phyloP scores from a whole-genome alignment of 2,113 vertebrate genomes.

The Hemiprocne comata region DNA sequence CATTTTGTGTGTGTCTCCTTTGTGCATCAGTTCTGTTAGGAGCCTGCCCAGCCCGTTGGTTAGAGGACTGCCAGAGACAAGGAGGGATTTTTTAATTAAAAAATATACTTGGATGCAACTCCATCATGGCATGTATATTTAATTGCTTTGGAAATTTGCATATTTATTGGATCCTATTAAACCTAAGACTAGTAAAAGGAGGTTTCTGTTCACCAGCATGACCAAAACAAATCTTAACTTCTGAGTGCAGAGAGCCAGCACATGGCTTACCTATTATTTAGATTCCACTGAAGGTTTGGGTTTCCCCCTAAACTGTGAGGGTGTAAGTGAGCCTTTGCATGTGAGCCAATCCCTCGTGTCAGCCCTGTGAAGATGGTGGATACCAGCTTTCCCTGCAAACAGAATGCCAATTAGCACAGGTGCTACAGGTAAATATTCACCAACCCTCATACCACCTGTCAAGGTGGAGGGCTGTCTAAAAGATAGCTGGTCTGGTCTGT shows the following conservation, averaged over 20 bases:
- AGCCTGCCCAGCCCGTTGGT: not conserved
- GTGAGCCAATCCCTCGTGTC: not conserved
- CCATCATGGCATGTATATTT: not conserved
- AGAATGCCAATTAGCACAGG: not conserved
- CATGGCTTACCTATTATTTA: not conserved
- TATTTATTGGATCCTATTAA: constrained; percentile 19
- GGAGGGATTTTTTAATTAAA: not conserved
- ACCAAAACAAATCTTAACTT: not conserved
- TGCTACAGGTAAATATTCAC: not conserved
- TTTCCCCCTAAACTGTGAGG: not conserved
- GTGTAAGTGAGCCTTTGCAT: not conserved
- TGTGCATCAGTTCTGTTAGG: not conserved
- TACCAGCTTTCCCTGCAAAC: not conserved
- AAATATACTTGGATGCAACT: not conserved
- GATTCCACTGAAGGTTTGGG: not conserved
- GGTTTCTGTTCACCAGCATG: not conserved
- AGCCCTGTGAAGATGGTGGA: not conserved
- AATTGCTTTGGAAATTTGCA: not conserved
- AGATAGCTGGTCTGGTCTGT: not conserved
- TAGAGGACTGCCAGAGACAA: not conserved
- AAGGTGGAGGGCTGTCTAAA: not conserved
- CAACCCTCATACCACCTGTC: not conserved
- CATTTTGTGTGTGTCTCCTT: not conserved
- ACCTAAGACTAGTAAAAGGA: not conserved
- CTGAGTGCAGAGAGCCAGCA: not conserved